These are phyloP conservation scores for Nestor notabilis DNA, from an alignment of 2,113 vertebrate genomes.

Conservation along the genomic window DNA sequence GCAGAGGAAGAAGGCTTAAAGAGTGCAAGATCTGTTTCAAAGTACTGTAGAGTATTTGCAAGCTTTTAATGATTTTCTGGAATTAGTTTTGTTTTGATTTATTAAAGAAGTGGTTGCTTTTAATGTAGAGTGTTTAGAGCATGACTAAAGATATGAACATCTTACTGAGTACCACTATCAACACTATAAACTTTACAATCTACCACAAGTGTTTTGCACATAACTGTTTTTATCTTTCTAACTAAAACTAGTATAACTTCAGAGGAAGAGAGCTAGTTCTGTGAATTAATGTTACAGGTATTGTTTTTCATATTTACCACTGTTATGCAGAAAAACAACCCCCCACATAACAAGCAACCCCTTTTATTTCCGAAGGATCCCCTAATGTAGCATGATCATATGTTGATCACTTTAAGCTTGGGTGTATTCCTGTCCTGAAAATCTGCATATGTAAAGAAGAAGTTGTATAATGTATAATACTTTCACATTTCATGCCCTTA, in stretches of 20 bases:
- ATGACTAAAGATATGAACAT: background rate
- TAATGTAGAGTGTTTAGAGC: background rate
- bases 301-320: background rate
- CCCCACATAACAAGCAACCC: background rate
- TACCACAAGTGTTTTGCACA: background rate
- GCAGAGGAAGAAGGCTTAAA: constrained; percentile 22
- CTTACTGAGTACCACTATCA: background rate
- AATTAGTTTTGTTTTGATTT: constrained; percentile 4
- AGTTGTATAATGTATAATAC: background rate
- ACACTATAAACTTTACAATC: background rate
- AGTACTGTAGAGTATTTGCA: constrained; percentile 15
- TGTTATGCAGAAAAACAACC: background rate
- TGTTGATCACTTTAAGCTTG: background rate
- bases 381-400: background rate
- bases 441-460: background rate
- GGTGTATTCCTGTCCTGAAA: background rate
- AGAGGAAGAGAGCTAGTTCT: background rate
- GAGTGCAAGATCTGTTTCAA: constrained; percentile 36
- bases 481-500: background rate
- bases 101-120: background rate
- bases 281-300: background rate
- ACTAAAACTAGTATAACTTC: background rate
- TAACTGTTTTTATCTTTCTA: background rate
- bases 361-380: background rate
- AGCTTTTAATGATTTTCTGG: background rate